Conservation (phyloP, 2,113 vertebrate species). For the Seriola rivoliana region DNA sequence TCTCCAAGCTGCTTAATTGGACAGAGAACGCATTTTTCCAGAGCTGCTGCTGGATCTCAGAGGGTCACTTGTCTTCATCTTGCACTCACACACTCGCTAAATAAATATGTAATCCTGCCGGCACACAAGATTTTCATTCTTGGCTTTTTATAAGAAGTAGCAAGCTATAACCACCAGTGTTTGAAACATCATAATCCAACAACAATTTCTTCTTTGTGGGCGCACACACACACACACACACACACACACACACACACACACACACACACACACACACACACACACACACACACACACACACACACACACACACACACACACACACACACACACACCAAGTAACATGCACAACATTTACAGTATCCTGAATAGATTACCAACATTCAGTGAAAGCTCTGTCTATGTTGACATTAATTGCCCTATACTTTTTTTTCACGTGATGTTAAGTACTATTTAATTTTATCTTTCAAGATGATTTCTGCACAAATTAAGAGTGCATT, state of each 20-base stretch:
- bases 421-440: background rate
- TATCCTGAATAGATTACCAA: slow-evolving; percentile 16
- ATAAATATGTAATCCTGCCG: slow-evolving; percentile 38
- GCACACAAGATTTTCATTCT: slow-evolving; percentile 34
- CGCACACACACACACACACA: background rate
- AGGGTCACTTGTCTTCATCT: slow-evolving; percentile 12
- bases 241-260: background rate
- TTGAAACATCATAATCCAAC: slow-evolving; percentile 46
- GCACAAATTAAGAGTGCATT: background rate
- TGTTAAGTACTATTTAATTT: background rate
- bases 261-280: too few species aligned
- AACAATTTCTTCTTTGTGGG: slow-evolving; percentile 48
- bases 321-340: background rate
- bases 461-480: slow-evolving; percentile 6
- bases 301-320: background rate
- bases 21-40: slow-evolving; percentile 47
- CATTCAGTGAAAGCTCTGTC: slow-evolving; percentile 18
- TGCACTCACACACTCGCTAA: background rate
- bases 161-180: slow-evolving; percentile 7
- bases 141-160: slow-evolving; percentile 9
- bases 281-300: background rate
- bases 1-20: slow-evolving; percentile 54
- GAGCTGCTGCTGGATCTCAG: slow-evolving; percentile 37
- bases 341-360: background rate
- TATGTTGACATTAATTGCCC: background rate